phyloP scores from a whole-genome alignment of 2,888 invertebrate species.

The Campopleginae sp. region DNA sequence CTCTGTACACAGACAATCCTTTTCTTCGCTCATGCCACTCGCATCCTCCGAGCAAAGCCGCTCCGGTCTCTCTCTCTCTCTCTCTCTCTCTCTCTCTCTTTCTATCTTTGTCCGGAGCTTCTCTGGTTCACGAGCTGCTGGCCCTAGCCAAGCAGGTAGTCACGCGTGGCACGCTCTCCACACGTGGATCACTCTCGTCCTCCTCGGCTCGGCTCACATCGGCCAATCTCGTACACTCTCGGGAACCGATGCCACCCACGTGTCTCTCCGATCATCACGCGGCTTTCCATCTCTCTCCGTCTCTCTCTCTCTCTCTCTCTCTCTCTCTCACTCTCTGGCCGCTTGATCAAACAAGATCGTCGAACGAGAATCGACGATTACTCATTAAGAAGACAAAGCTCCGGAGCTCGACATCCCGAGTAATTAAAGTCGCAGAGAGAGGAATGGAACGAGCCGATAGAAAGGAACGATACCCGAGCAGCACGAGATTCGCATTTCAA shows the following conservation, averaged over 20 bases:
- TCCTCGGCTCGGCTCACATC: slow-evolving; percentile 73
- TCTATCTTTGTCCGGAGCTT: background rate
- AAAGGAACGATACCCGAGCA: slow-evolving; percentile 8
- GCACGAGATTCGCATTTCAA: slow-evolving; percentile 1
- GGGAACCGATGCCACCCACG: slow-evolving; percentile 82
- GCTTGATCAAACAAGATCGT: slow-evolving; percentile 1
- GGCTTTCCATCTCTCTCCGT: slow-evolving; percentile 34
- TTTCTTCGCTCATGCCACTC: slow-evolving; percentile 28
- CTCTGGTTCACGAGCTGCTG: too few species aligned
- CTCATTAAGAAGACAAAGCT: slow-evolving; percentile 63
- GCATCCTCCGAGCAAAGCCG: slow-evolving; percentile 10
- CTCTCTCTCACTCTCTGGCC: slow-evolving; percentile 27
- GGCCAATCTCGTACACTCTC: slow-evolving; percentile 74
- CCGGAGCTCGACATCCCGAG: slow-evolving; percentile 22
- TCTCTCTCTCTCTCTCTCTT: background rate
- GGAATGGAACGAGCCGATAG: background rate
- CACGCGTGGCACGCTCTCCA: slow-evolving; percentile 83
- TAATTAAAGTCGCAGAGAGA: slow-evolving; percentile 41
- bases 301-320: background rate
- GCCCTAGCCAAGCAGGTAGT: slow-evolving; percentile 68
- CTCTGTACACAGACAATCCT: slow-evolving; percentile 23
- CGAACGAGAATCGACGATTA: slow-evolving; percentile 59
- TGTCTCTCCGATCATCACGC: slow-evolving; percentile 74
- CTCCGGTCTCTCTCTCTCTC: slow-evolving; percentile 28
- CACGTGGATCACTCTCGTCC: slow-evolving; percentile 80